Conservation (phyloP, 1,140 invertebrate species). For the Doryteuthis pealeii region DNA sequence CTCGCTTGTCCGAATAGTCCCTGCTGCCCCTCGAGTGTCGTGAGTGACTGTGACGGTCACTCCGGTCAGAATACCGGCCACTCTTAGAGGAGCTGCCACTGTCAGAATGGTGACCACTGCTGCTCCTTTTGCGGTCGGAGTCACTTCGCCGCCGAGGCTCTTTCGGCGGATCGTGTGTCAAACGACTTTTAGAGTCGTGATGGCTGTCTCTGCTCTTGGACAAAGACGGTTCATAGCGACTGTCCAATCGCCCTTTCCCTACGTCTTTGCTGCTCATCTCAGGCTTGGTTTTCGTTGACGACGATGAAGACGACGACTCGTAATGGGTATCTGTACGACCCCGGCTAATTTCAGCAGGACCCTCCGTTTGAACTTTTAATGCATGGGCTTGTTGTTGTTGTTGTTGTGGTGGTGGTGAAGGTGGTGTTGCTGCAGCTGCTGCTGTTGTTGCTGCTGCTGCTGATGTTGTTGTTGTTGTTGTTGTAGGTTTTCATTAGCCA, state of each 20-base stretch:
- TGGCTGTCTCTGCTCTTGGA: neutral
- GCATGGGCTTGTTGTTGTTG: too few relatives aligned
- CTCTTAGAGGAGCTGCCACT: neutral
- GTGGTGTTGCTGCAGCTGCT: too few relatives aligned
- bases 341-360: too few relatives aligned
- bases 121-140: neutral
- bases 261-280: neutral
- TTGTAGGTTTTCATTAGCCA: too few relatives aligned
- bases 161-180: neutral
- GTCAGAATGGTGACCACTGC: neutral
- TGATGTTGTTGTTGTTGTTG: too few relatives aligned
- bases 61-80: neutral
- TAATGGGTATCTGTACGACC: too few relatives aligned
- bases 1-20: conserved; percentile 1
- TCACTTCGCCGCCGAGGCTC: neutral
- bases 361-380: too few relatives aligned
- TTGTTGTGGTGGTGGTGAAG: too few relatives aligned
- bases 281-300: neutral
- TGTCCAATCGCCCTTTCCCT: neutral
- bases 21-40: neutral
- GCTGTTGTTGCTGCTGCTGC: too few relatives aligned
- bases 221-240: neutral
- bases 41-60: conserved; percentile 1
- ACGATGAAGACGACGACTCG: too few relatives aligned
- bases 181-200: neutral